Base-by-base conservation (phyloP, 2,888 invertebrate species). In the Marronus borbonicus region DNA sequence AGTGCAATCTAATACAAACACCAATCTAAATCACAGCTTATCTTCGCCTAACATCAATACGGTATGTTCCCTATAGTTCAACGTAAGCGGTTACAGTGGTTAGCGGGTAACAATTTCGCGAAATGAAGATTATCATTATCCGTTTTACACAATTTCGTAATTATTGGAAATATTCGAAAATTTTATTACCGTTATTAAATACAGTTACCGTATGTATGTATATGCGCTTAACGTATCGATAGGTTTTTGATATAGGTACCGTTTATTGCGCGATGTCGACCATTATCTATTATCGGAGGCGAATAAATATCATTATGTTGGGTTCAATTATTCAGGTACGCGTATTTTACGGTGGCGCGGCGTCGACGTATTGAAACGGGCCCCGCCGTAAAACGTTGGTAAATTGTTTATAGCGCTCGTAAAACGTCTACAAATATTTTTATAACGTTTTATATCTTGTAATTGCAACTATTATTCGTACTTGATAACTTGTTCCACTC, bases 391-490 rank as follows among this genome's bases (percentile, higher is more conserved):
- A 24, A 36, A 36, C 70, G 39, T 55, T 36, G 55, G 17, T 55
- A 7, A 58, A 49, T 70, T 70, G 70, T 58, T 70, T 70, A 58
- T 70, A 12, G 36, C 55, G 20, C 68, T 76, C 76, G 70, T 79
- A 77, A 79, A 79, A 77, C 66, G 79, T 74, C 77, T 76, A 79
- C 75, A 77, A 79, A 77, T 79, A 79, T 79, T 79, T 79, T 79
- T 75, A 74, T 72, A 58, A 72, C 79, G 72, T 79, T 77, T 76
- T 77, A 79, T 79, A 68, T 55, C 79, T 74, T 77, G 79, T 79
- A 79, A 79, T 79, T 79, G 77, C 79, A 58, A 77, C 68, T 77
- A 75, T 76, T 79, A 77, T 76, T 60, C 74, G 79, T 79, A 72
- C 68, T 77, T 74, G 79, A 79, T 79, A 79, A 79, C 79, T 79